A percentile compares a stretch with the other conserved stretches of the same genome.
Evolutionary conservation across 2,113 vertebrate genomes (phyloP).

Genomic region (Ramphastos sulfuratus): DNA sequence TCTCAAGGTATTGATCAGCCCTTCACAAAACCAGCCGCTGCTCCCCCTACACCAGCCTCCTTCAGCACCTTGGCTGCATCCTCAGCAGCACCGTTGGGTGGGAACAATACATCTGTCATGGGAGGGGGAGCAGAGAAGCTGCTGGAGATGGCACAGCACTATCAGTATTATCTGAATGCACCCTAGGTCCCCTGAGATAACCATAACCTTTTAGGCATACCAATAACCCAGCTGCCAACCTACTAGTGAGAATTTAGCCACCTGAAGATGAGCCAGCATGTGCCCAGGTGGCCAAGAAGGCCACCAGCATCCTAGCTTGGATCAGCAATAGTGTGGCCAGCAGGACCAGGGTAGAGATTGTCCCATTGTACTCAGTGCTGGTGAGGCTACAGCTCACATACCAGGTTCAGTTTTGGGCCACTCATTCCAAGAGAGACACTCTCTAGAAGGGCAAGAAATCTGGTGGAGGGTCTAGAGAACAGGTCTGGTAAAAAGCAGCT

Average conservation of each 20-base stretch:
- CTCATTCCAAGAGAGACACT: no score
- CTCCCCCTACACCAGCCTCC: accelerated
- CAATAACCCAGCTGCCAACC: accelerated
- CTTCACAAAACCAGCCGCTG: accelerated
- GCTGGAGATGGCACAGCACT: neutral
- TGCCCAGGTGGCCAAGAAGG: no score
- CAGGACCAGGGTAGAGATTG: no score
- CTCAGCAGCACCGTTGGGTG: accelerated
- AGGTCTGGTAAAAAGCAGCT: no score
- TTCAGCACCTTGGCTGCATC: accelerated
- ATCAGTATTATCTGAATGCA: accelerated
- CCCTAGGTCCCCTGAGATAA: accelerated
- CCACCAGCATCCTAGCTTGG: no score
- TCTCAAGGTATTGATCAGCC: neutral
- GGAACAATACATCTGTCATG: accelerated
- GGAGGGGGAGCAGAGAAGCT: neutral
- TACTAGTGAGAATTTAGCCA: accelerated
- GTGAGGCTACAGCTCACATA: no score
- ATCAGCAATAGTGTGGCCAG: no score
- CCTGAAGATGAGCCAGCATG: no score
- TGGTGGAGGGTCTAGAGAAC: no score
- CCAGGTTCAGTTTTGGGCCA: no score
- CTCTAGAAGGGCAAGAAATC: no score
- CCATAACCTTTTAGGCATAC: accelerated
- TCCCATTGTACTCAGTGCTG: no score